A percentile compares a stretch with the other conserved stretches of the same genome.
Conservation (phyloP, 2,888 invertebrate species). For the Ariolimax columbianus region DNA sequence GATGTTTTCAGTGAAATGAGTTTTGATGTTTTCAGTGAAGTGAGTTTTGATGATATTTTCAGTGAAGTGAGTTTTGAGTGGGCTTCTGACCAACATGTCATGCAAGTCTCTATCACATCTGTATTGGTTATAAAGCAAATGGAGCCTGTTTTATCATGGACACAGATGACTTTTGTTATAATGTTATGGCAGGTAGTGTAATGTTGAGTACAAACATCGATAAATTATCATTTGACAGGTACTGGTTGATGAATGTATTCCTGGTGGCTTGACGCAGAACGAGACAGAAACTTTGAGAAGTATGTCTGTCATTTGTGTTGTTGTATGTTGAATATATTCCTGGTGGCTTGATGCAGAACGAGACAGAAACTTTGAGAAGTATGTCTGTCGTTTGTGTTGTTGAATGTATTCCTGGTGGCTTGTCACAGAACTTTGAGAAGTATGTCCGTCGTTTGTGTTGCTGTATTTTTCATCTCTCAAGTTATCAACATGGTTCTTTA, state of each 20-base stretch:
- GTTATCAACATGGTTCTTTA: no score
- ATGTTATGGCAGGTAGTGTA: no score
- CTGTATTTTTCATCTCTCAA: no score
- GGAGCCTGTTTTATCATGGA: no score
- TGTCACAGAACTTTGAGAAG: constrained; percentile 81
- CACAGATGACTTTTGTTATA: no score
- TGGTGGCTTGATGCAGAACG: constrained; percentile 57
- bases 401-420: constrained; percentile 60
- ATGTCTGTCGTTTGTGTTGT: constrained; percentile 57
- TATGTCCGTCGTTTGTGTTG: constrained; percentile 78
- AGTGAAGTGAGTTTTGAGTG: no score
- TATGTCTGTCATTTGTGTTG: constrained; percentile 78
- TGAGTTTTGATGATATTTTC: no score
- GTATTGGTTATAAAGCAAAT: no score
- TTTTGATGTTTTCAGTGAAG: no score
- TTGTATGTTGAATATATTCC: constrained; percentile 62
- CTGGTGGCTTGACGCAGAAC: constrained; percentile 59
- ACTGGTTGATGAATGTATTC: constrained; percentile 80
- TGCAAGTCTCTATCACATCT: no score
- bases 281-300: constrained; percentile 81
- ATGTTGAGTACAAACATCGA: not conserved
- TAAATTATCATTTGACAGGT: constrained; percentile 82
- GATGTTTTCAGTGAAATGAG: no score
- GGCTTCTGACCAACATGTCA: no score
- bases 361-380: constrained; percentile 82